Percentiles rank a stretch among this genome's conserved stretches.
Conservation (phyloP, 64 coral and sea anemone genomes). For the Hydrozoanthus tunicans region DNA sequence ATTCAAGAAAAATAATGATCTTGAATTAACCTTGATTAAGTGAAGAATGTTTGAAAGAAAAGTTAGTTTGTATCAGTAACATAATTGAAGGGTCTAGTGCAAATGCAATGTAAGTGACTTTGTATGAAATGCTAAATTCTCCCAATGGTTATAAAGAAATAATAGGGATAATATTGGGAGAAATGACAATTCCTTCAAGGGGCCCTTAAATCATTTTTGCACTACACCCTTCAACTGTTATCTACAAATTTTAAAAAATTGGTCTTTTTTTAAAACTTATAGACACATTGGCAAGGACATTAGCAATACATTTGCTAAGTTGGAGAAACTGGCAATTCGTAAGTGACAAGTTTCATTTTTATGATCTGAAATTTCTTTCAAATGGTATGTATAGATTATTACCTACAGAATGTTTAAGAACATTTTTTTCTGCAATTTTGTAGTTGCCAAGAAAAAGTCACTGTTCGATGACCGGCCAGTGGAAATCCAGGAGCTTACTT, state of each 20-base stretch:
- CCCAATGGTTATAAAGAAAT: no score
- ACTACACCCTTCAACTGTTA: background rate
- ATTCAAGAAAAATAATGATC: no score
- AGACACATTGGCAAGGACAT: slow-evolving; percentile 99
- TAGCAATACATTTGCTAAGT: slow-evolving; percentile 93
- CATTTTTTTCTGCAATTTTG: background rate
- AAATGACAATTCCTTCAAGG: no score
- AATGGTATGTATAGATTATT: background rate
- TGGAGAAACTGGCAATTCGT: slow-evolving; percentile 98
- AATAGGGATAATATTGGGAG: no score
- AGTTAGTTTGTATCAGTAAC: no score
- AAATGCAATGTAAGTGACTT: no score
- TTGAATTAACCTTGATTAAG: no score
- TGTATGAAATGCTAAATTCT: no score
- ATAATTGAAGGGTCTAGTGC: no score
- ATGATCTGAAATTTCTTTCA: background rate
- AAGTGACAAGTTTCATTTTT: slow-evolving; percentile 47
- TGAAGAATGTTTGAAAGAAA: no score
- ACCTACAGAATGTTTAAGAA: background rate
- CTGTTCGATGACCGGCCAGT: slow-evolving; percentile 99
- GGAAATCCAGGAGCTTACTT: slow-evolving; percentile 99
- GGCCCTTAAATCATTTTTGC: background rate
- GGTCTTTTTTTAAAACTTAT: background rate
- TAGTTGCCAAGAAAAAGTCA: slow-evolving; percentile 99
- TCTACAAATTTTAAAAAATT: background rate